These are phyloP conservation scores for Sesamia nonagrioides DNA, from an alignment of 1,140 invertebrate genomes.

Conservation along the genomic window DNA sequence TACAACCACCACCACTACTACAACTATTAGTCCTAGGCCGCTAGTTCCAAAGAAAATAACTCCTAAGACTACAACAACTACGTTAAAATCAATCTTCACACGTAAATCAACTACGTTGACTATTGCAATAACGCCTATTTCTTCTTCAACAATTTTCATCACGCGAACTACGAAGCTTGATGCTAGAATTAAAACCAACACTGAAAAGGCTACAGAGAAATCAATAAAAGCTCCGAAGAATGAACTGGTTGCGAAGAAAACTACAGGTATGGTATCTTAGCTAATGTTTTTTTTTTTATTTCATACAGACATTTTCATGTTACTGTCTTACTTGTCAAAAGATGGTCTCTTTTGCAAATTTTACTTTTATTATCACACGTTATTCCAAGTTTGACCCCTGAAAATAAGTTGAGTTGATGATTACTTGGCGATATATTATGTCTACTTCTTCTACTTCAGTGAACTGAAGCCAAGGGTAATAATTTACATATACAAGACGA, in stretches of 20 bases:
- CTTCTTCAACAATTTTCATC: background rate
- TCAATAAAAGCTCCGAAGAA: background rate
- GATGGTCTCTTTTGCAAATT: no score
- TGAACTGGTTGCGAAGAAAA: background rate
- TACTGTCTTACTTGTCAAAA: no score
- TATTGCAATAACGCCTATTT: background rate
- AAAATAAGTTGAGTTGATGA: no score
- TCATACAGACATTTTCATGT: no score
- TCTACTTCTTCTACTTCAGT: no score
- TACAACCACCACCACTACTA: constrained; percentile 11
- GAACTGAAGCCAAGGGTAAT: no score
- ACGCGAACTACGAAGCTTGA: background rate
- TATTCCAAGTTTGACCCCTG: no score
- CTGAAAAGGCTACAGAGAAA: background rate
- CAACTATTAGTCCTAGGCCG: constrained; percentile 31
- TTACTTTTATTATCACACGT: no score
- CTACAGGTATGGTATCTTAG: background rate
- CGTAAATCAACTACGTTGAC: constrained; percentile 21
- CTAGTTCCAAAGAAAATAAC: constrained; percentile 38
- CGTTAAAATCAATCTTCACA: background rate
- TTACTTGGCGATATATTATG: no score
- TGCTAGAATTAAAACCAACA: background rate
- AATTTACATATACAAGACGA: no score
- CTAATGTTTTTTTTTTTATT: background rate
- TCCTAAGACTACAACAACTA: constrained; percentile 17